Conservation (phyloP, 2,113 vertebrate genomes). For the Semnornis frantzii region DNA sequence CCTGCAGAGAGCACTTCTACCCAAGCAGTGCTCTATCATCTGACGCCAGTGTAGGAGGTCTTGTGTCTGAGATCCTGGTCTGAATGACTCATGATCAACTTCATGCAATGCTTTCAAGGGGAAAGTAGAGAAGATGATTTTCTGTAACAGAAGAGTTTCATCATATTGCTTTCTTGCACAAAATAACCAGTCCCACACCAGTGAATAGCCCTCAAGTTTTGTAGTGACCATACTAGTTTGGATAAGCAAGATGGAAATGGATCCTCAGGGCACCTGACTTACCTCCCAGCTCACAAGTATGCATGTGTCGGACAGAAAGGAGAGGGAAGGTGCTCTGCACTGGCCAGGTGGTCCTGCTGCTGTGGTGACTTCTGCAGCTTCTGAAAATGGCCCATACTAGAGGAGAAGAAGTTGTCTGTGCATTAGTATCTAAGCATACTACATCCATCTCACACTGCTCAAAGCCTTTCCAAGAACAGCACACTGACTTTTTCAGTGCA, state of each 20-base stretch:
- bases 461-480: background rate
- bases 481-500: rapidly evolving
- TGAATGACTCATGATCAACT: background rate
- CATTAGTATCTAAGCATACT: background rate
- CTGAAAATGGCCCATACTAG: conserved; percentile 88
- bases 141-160: background rate
- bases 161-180: rapidly evolving
- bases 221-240: rapidly evolving
- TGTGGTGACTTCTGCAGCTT: conserved; percentile 87
- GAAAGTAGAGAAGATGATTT: background rate
- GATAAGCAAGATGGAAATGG: background rate
- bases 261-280: conserved; percentile 30
- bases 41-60: background rate
- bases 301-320: conserved; percentile 84
- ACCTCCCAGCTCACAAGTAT: conserved; percentile 95
- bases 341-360: conserved; percentile 92
- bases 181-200: background rate
- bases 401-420: background rate
- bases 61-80: background rate
- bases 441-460: background rate
- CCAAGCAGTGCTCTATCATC: background rate
- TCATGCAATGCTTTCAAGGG: background rate
- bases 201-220: background rate
- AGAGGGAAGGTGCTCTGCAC: conserved; percentile 86
- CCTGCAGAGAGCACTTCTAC: background rate